Percentiles rank a stretch among this genome's conserved stretches.
Conservation (phyloP, 2,797 vertebrate genomes). For the Spondyliosoma cantharus region DNA sequence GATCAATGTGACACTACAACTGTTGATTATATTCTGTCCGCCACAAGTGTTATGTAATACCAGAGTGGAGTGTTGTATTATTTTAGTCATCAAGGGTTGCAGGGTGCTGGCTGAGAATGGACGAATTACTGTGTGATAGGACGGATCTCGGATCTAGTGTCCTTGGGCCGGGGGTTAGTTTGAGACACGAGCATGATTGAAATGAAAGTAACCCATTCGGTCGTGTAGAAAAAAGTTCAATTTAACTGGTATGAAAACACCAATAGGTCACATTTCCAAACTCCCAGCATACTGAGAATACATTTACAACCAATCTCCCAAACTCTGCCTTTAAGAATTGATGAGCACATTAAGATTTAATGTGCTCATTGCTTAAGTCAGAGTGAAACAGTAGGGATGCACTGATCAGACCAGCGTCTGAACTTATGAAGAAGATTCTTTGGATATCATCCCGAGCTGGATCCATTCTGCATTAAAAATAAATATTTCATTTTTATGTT, state of each 20-base stretch:
- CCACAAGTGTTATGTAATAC: slow-evolving; percentile 45
- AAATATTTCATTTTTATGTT: not conserved
- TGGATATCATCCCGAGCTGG: not conserved
- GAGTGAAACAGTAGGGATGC: not conserved
- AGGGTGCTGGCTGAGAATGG: slow-evolving; percentile 18
- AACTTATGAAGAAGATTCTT: not conserved
- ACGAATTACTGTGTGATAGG: slow-evolving; percentile 1
- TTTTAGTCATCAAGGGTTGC: slow-evolving; percentile 34
- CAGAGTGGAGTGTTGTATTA: slow-evolving; percentile 26
- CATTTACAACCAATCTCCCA: not conserved
- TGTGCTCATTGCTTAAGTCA: not conserved
- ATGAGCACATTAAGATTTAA: not conserved
- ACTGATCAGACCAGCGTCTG: not conserved
- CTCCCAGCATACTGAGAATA: not conserved
- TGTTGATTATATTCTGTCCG: slow-evolving; percentile 38
- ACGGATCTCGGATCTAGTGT: not conserved
- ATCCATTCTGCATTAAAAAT: not conserved
- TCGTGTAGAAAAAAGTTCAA: not conserved
- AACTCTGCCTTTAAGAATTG: not conserved
- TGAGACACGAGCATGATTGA: not conserved
- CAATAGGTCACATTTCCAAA: not conserved
- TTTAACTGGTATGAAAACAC: not conserved
- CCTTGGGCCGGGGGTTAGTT: not conserved
- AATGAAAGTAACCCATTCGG: not conserved
- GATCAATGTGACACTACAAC: slow-evolving; percentile 42